Percentiles rank a stretch among this genome's conserved stretches.
These are phyloP conservation scores for Drosophila austrosaltans DNA, from an alignment of 2,888 invertebrate genomes.

Conservation along the genomic window DNA sequence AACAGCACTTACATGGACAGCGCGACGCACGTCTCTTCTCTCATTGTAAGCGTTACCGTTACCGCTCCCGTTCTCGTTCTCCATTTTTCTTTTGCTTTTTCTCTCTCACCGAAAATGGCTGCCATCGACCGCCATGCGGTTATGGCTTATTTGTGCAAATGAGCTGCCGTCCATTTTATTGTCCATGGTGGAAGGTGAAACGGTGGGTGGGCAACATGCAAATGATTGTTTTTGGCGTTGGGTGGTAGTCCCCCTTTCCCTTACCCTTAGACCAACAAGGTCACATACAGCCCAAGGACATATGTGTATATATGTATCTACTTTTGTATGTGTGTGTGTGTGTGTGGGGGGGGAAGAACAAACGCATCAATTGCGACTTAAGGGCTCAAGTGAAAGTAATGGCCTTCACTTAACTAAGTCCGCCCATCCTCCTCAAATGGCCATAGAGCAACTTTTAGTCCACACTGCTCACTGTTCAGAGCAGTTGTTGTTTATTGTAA, in stretches of 20 bases:
- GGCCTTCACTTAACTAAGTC: conserved; percentile 34
- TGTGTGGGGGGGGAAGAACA: conserved; percentile 18
- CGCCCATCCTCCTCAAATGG: conserved; percentile 14
- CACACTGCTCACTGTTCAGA: not conserved
- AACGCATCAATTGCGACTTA: conserved; percentile 46
- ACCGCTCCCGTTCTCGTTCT: conserved; percentile 11
- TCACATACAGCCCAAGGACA: conserved; percentile 47
- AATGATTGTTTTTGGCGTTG: conserved; percentile 61
- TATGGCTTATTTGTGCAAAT: conserved; percentile 78
- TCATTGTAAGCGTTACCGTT: conserved; percentile 28
- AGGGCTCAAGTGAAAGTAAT: conserved; percentile 45
- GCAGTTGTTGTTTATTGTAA: not conserved
- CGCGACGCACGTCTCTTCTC: conserved; percentile 23
- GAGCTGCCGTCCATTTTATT: conserved; percentile 73
- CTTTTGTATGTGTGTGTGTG: conserved; percentile 12
- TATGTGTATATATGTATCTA: not conserved
- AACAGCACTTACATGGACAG: conserved; percentile 52
- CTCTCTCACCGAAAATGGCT: conserved; percentile 52
- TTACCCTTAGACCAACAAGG: conserved; percentile 43
- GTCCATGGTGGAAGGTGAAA: conserved; percentile 26
- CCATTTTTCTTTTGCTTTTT: conserved; percentile 9
- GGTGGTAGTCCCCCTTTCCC: conserved; percentile 22
- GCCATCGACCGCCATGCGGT: conserved; percentile 55
- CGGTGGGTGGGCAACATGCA: conserved; percentile 58
- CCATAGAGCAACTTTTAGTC: conserved; percentile 13